phyloP scores from a whole-genome alignment of 2,797 vertebrate species.

The Hyperoplus lanceolatus region DNA sequence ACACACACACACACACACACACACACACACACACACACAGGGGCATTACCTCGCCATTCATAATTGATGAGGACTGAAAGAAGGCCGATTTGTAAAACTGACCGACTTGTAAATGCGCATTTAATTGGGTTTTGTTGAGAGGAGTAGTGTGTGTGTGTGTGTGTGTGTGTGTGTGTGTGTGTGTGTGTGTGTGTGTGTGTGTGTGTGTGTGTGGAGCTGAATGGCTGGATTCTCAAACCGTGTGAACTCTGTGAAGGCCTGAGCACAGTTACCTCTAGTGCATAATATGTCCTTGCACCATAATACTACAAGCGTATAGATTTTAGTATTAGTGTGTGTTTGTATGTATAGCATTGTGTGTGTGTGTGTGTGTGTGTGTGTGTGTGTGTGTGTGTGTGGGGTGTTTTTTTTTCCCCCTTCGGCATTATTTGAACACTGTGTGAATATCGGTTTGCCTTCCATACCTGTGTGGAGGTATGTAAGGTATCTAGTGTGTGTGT shows the following conservation, averaged over 20 bases:
- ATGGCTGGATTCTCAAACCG: slow-evolving; percentile 22
- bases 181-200: no score
- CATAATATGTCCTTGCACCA: no score
- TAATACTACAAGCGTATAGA: no score
- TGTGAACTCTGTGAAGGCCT: not conserved
- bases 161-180: no score
- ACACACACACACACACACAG: no score
- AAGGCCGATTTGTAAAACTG: slow-evolving; percentile 36
- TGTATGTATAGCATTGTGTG: no score
- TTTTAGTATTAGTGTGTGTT: no score
- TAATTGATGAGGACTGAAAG: slow-evolving; percentile 29
- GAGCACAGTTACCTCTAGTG: not conserved
- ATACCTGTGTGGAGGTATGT: not conserved
- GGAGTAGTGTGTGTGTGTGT: not conserved
- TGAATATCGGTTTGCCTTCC: not conserved
- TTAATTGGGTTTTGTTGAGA: slow-evolving; percentile 53
- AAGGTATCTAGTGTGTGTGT: not conserved
- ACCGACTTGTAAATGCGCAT: slow-evolving; percentile 27
- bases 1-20: no score
- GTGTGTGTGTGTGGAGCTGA: no score
- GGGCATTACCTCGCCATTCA: slow-evolving; percentile 35
- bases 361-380: no score
- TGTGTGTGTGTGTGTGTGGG: no score
- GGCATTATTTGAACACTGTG: not conserved
- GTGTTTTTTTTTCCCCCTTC: not conserved